Evolutionary conservation across 2,888 invertebrate genomes (phyloP), one percentile per base, ranked within the genome.

Genomic region (Neoitamus cyanurus): DNA sequence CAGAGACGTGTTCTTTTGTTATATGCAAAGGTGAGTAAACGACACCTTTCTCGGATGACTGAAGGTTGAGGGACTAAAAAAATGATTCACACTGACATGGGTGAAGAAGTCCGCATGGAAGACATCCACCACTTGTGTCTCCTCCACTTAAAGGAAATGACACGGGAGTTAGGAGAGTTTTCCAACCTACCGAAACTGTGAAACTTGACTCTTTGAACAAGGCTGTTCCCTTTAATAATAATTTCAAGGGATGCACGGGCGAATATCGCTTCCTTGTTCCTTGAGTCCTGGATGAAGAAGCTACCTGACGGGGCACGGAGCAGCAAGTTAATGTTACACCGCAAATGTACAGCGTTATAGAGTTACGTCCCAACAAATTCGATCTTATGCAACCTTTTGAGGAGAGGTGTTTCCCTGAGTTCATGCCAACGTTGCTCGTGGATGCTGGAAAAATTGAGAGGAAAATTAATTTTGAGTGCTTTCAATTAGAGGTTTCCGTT

Each of bases 21-120:
- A 46, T 78, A 78, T 78, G 78, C 78, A 78, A 78, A 78, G 48
- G 48, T 58, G 48, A 78, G 78, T 78, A 78, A 78, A 78, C 78
- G 78, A 78, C 78, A 78, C 78, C 78, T 78, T 78, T 78, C 58
- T 78, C 78, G 58, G 78, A 31, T 78, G 78, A 78, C 78, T 78
- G 78, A 42, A 78, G 58, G 31, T 78, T 78, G 42, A 75, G 42
- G 36, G 42, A 42, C 5, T 4, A n/a, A 42, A n/a, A 42, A 13
- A 13, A n/a, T 7, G 20, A 58, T 75, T 25, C 30, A 46, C 42
- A 3, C 37, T 20, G 48, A 34, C 48, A 6, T 48, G 48, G 48
- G 20, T 6, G 25, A 20, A 48, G 20, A 9, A 48, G 7, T n/a
- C n/a, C n/a, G n/a, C n/a, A n/a, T n/a, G n/a, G n/a, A n/a, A n/a